Conservation (phyloP, 2,797 vertebrate species). For the Sylvilagus floridanus region DNA sequence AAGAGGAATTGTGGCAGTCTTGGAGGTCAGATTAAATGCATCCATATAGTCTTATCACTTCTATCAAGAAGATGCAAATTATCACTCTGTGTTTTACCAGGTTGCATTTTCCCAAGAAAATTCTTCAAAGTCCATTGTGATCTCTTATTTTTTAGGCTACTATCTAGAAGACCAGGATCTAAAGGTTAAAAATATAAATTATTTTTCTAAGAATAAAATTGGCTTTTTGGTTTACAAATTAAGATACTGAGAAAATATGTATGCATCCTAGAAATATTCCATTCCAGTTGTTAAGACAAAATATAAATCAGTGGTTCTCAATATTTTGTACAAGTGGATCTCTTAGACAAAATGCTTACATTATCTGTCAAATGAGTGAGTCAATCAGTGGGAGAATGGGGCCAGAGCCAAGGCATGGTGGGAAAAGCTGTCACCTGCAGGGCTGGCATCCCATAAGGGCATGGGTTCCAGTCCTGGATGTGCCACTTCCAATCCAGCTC, state of each 20-base stretch:
- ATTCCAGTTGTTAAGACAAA: background rate
- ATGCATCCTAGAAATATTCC: background rate
- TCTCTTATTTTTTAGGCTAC: background rate
- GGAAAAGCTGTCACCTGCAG: too few relatives aligned
- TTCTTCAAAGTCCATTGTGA: background rate
- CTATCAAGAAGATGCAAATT: slow-evolving; percentile 1
- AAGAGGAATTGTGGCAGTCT: background rate
- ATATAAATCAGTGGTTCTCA: background rate
- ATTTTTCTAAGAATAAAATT: background rate
- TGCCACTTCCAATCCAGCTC: too few relatives aligned
- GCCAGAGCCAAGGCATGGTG: too few relatives aligned
- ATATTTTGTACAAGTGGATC: background rate
- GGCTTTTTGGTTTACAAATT: background rate
- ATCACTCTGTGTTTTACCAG: background rate
- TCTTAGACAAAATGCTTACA: background rate
- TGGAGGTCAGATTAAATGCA: background rate
- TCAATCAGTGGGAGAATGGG: background rate
- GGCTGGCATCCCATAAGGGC: too few relatives aligned
- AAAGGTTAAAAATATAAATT: slow-evolving; percentile 12
- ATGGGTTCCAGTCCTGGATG: too few relatives aligned
- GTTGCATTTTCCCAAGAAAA: slow-evolving; percentile 36
- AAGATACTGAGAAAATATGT: background rate
- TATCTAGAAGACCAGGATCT: background rate
- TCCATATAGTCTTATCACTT: background rate
- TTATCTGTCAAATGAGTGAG: background rate